Evolutionary conservation across 1,140 invertebrate species (phyloP).

Genomic region (Leptopilina clavipes): DNA sequence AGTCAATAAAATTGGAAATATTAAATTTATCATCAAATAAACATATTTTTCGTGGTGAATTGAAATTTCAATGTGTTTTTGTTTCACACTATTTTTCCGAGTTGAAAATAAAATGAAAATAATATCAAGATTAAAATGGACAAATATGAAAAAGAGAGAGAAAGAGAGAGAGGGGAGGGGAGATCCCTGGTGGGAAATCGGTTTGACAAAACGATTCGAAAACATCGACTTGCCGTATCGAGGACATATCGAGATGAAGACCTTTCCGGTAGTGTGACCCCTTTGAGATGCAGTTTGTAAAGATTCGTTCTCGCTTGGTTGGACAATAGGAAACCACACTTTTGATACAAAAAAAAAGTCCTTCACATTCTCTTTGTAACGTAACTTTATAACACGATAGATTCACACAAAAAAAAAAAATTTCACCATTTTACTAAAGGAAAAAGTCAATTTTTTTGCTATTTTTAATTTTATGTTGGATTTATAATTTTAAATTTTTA

Average conservation of each 20-base stretch:
- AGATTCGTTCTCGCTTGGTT: conserved; percentile 15
- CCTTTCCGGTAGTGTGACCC: conserved; percentile 30
- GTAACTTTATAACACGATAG: neutral
- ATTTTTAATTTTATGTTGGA: too few relatives aligned
- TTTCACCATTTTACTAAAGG: too few relatives aligned
- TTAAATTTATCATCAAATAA: too few relatives aligned
- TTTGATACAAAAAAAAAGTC: conserved; percentile 14
- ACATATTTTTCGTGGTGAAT: too few relatives aligned
- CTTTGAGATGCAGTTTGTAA: conserved; percentile 30
- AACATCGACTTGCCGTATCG: conserved; percentile 21
- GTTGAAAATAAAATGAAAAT: too few relatives aligned
- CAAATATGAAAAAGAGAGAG: too few relatives aligned
- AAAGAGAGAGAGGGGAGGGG: neutral
- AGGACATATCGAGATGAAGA: conserved; percentile 23
- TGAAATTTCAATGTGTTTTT: too few relatives aligned
- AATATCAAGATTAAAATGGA: too few relatives aligned
- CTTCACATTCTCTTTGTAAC: neutral
- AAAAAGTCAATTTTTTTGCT: too few relatives aligned
- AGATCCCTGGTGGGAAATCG: conserved; percentile 13
- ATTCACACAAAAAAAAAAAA: neutral
- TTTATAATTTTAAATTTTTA: too few relatives aligned
- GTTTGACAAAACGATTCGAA: conserved; percentile 22
- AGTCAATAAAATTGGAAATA: too few relatives aligned
- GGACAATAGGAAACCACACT: conserved; percentile 16
- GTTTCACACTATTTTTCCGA: too few relatives aligned